Evolutionary conservation across 2,888 invertebrate genomes (phyloP).

Genomic region (Neocrepidodera transversa): DNA sequence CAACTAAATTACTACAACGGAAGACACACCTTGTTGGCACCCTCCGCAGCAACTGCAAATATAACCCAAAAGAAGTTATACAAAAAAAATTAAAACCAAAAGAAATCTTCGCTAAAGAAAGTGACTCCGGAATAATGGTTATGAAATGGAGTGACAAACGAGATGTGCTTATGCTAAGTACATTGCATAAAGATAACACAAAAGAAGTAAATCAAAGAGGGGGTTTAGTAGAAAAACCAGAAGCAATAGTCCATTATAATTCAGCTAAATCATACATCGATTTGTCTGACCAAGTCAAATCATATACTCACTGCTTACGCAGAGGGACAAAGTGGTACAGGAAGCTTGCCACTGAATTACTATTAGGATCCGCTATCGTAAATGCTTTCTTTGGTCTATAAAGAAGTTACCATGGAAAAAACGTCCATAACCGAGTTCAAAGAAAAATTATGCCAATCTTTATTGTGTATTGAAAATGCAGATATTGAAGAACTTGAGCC

Average conservation of each 20-base stretch:
- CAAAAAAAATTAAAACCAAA: not conserved
- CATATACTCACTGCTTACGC: conserved; percentile 6
- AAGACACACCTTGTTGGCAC: no score
- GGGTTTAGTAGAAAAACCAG: no score
- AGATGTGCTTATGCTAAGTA: not conserved
- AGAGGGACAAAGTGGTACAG: no score
- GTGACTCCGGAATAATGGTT: conserved; percentile 8
- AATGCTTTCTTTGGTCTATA: conserved; percentile 5
- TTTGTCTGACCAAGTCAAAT: not conserved
- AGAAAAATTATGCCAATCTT: conserved; percentile 9
- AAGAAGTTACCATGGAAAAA: conserved; percentile 2
- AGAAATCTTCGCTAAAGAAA: conserved; percentile 5
- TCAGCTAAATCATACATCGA: no score
- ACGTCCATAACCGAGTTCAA: conserved; percentile 9
- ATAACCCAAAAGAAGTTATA: no score
- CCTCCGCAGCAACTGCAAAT: no score
- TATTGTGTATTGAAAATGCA: not conserved
- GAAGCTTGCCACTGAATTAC: conserved; percentile 7
- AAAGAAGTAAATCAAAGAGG: no score
- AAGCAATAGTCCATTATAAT: no score
- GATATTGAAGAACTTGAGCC: no score
- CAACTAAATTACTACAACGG: no score
- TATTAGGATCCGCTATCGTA: conserved; percentile 13
- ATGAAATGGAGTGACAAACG: not conserved
- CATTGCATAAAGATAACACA: no score